phyloP scores from a whole-genome alignment of 2,113 vertebrate species.

The Vombatus ursinus region DNA sequence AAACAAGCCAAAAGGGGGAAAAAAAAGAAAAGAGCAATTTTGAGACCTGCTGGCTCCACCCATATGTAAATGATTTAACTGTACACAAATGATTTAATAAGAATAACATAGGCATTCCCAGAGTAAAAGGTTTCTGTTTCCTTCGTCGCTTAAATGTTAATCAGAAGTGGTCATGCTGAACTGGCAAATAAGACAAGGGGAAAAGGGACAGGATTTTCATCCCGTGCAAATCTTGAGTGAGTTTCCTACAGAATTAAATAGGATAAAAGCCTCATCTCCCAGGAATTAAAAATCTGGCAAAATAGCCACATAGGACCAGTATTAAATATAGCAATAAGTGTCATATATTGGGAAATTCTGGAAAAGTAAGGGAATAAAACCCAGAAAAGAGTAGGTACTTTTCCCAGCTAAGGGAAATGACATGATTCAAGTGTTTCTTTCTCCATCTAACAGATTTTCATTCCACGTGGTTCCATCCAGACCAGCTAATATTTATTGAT shows the following conservation, averaged over 20 bases:
- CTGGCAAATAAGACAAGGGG: not conserved
- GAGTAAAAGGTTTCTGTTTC: not conserved
- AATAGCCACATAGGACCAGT: not conserved
- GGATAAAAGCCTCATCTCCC: not conserved
- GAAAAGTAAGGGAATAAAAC: not conserved
- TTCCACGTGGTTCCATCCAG: constrained; percentile 65
- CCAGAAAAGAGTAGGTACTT: not conserved
- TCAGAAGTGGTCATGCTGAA: not conserved
- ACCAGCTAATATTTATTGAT: constrained; percentile 37
- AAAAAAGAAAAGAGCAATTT: not conserved
- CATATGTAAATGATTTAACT: not conserved
- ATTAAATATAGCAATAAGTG: constrained; percentile 36
- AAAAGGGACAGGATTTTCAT: not conserved
- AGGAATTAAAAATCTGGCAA: not conserved
- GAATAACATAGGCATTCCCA: not conserved
- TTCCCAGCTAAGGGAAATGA: constrained; percentile 27
- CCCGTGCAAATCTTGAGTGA: not conserved
- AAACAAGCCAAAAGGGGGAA: not conserved
- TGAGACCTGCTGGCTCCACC: not conserved
- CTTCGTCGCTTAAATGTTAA: not conserved
- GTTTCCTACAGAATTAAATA: not conserved
- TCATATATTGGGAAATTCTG: constrained; percentile 7
- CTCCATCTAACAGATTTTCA: constrained; percentile 48
- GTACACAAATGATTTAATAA: not conserved
- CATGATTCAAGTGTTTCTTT: constrained; percentile 60